Conservation (phyloP, 30 jellyfish, hydroid and myxozoan genomes). For the Pelagia noctiluca region DNA sequence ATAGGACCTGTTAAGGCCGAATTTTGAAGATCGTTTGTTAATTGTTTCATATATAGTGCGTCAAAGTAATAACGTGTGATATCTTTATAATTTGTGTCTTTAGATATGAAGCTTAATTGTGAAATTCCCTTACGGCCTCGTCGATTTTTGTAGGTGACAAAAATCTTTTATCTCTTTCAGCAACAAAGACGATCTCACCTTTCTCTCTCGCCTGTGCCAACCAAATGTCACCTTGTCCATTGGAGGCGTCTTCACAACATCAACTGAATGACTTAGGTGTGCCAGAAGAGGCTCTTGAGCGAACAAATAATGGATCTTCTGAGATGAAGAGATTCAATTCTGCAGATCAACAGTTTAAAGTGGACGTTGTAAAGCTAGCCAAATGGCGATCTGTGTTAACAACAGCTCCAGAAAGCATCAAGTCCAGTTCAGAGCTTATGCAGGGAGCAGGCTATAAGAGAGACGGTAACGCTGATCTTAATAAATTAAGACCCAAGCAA, state of each 20-base stretch:
- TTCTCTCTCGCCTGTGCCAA: constrained; percentile 41
- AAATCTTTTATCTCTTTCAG: constrained; percentile 6
- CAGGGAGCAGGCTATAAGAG: too few relatives aligned
- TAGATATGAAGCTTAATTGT: not conserved
- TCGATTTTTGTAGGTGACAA: not conserved
- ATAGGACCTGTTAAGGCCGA: not conserved
- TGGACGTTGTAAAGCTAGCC: constrained; percentile 51
- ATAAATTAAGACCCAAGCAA: too few relatives aligned
- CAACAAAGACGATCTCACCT: constrained; percentile 36
- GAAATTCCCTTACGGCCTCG: not conserved
- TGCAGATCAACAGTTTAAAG: not conserved
- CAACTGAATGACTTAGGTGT: not conserved
- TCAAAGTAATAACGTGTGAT: not conserved
- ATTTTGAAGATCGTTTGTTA: not conserved
- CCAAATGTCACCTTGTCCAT: constrained; percentile 1
- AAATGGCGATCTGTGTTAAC: constrained; percentile 45
- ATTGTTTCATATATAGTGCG: not conserved
- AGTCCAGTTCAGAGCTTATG: too few relatives aligned
- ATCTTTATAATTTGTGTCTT: not conserved
- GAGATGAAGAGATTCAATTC: not conserved
- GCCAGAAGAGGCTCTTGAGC: constrained; percentile 1
- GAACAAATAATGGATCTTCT: not conserved
- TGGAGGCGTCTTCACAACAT: not conserved
- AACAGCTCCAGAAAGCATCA: too few relatives aligned
- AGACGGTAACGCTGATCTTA: too few relatives aligned